Evolutionary conservation across 2,797 vertebrate genomes (phyloP).

Genomic region (Nothura maculosa): DNA sequence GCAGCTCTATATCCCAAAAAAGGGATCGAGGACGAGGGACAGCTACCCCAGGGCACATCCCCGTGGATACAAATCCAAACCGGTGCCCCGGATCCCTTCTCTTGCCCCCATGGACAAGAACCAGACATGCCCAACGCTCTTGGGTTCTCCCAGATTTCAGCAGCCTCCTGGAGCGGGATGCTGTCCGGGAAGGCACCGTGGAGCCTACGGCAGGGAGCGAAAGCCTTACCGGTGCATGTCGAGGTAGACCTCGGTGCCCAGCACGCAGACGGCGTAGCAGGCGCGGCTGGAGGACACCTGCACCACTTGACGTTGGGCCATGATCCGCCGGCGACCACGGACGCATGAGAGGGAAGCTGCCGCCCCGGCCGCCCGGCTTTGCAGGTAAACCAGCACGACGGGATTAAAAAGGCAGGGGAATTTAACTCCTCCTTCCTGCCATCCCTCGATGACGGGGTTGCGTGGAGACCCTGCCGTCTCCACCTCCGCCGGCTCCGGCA

Average conservation of each 20-base stretch:
- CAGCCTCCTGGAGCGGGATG: too few relatives aligned
- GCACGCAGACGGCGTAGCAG: conserved; percentile 52
- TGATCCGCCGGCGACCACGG: neutral
- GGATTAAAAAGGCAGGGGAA: conserved; percentile 53
- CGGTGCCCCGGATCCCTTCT: fast-evolving
- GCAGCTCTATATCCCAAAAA: too few relatives aligned
- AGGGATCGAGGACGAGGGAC: neutral
- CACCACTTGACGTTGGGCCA: conserved; percentile 54
- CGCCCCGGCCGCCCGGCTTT: neutral
- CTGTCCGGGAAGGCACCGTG: neutral
- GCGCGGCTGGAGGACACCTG: conserved; percentile 68
- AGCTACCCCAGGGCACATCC: fast-evolving
- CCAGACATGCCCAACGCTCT: fast-evolving
- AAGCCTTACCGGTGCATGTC: conserved; percentile 69
- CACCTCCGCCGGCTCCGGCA: conserved; percentile 57
- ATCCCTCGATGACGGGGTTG: conserved; percentile 59
- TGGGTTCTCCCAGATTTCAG: neutral
- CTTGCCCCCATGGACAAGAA: neutral
- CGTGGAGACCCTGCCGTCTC: conserved; percentile 48
- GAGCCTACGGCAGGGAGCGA: neutral
- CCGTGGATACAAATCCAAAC: neutral
- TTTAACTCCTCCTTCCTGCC: conserved; percentile 75
- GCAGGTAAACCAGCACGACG: conserved; percentile 57
- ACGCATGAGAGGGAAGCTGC: neutral
- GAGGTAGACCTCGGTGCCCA: conserved; percentile 60